These are phyloP conservation scores for Aphelocoma californica DNA, from an alignment of 2,797 vertebrate species.

Conservation along the genomic window DNA sequence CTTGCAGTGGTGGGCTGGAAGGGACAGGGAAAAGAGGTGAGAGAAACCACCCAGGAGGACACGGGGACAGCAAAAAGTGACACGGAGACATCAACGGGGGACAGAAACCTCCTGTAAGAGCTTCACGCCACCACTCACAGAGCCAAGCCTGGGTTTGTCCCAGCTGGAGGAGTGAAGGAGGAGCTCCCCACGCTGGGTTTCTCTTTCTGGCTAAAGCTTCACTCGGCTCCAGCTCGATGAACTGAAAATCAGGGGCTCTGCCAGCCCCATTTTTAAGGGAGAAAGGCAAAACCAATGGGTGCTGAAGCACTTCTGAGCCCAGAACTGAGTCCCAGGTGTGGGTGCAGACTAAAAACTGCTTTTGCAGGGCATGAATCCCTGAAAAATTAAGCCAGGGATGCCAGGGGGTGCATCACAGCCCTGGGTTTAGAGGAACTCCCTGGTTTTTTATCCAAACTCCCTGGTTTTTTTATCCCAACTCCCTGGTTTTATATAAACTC, in stretches of 20 bases:
- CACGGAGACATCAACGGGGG: fast-evolving
- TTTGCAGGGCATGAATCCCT: not conserved
- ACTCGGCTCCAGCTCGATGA: fast-evolving
- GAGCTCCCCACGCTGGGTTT: not conserved
- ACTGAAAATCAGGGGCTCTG: not conserved
- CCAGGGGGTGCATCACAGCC: not conserved
- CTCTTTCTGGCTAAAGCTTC: not conserved
- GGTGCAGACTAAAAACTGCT: not conserved
- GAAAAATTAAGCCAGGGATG: not conserved
- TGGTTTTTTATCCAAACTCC: too few species aligned
- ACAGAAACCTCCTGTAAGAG: not conserved
- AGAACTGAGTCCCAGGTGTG: too few species aligned
- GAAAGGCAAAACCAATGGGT: not conserved
- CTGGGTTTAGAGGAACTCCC: not conserved
- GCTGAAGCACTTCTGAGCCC: not conserved
- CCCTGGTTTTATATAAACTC: too few species aligned
- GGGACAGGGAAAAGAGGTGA: not conserved
- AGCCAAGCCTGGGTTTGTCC: not conserved
- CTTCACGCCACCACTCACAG: not conserved
- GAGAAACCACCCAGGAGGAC: not conserved
- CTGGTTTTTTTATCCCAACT: too few species aligned
- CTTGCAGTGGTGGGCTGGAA: slow-evolving; percentile 92
- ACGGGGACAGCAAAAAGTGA: not conserved
- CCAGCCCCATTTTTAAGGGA: not conserved
- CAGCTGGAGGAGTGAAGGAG: not conserved